Base-by-base conservation (phyloP, 1,140 invertebrate species). In the Liolophura sinensis region DNA sequence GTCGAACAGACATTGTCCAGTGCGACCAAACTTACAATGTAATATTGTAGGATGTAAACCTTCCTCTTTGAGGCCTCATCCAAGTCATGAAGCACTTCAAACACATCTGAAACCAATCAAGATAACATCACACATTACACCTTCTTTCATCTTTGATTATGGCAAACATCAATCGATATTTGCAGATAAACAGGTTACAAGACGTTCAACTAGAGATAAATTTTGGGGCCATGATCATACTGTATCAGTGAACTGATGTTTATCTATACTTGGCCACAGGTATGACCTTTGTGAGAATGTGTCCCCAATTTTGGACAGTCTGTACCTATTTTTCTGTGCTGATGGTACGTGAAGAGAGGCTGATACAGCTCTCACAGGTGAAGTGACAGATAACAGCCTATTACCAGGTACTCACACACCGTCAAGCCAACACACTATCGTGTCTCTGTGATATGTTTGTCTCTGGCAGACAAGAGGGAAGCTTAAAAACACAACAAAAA, bases 51-150 rank as follows among this genome's bases (percentile, higher is more conserved):
- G 18, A 92, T 82, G 18, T 87, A 86, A 15, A 91, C 90, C 74
- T 90, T 88, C 64, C 90, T 87, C 51, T 88, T 88, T 0, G 91
- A 90, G 11, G 89, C 76, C 70, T 90, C 88, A 72, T 92, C 91
- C 1, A 93, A 86, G 80, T 93, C 92, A 82, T 91, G 89, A 12
- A 93, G 74, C 25, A 89, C 88, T 18, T 81, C 80, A 22, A 89
- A 78, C 9, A 91, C 86, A 51, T 91, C 90, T 90, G 82, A 12
- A 85, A 85, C 22, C 76, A 47, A 73, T 49, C n/a, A 60, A 60
- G 40, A 60, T 61, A n/a, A 61, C 50, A 55, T 56, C 56, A 20
- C 54, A 20, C 25, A 6, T 47, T 40, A 27, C 7, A 18, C 9
- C 22, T 31, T 24, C 22, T 22, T 16, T 59, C 57, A 59, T n/a